phyloP scores from a whole-genome alignment of 2,113 vertebrate genomes.

The Cebidichthys violaceus region DNA sequence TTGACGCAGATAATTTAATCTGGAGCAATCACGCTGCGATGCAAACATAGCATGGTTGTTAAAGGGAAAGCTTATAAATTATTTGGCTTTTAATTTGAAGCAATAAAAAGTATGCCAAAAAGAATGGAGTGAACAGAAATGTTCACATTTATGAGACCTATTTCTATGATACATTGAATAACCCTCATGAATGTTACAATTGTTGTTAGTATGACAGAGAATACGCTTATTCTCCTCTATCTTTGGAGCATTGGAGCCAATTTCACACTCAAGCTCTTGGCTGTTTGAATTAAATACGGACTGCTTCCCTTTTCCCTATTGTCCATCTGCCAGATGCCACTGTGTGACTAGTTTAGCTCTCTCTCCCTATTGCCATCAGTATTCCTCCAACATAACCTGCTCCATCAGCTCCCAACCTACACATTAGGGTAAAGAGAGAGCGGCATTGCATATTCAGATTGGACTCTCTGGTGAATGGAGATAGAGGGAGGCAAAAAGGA shows the following conservation, averaged over 20 bases:
- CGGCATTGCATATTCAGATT: constrained; percentile 56
- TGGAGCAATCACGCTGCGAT: constrained; percentile 31
- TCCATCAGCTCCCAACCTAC: constrained; percentile 54
- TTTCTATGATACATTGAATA: constrained; percentile 6
- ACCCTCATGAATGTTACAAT: constrained; percentile 33
- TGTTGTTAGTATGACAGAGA: constrained; percentile 22
- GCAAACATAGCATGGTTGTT: constrained; percentile 21
- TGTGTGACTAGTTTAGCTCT: constrained; percentile 43
- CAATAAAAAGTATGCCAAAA: constrained; percentile 3
- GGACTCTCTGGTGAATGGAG: constrained; percentile 32
- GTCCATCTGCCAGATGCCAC: constrained; percentile 49
- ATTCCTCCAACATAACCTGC: constrained; percentile 63
- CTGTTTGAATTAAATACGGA: constrained; percentile 62
- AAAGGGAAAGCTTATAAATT: constrained; percentile 16
- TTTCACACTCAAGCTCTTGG: constrained; percentile 60
- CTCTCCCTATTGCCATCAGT: constrained; percentile 51
- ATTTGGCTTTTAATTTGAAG: constrained; percentile 31
- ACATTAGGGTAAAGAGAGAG: constrained; percentile 61
- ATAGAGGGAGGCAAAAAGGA: constrained; percentile 20
- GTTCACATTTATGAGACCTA: constrained; percentile 21
- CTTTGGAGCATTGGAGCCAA: constrained; percentile 61
- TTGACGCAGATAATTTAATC: constrained; percentile 66
- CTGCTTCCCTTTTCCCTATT: constrained; percentile 48
- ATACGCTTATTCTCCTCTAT: constrained; percentile 30
- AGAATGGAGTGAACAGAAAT: constrained; percentile 2